A percentile compares a stretch with the other conserved stretches of the same genome.
Conservation (phyloP, 1,140 invertebrate species). For the Apocrypta bakeri region DNA sequence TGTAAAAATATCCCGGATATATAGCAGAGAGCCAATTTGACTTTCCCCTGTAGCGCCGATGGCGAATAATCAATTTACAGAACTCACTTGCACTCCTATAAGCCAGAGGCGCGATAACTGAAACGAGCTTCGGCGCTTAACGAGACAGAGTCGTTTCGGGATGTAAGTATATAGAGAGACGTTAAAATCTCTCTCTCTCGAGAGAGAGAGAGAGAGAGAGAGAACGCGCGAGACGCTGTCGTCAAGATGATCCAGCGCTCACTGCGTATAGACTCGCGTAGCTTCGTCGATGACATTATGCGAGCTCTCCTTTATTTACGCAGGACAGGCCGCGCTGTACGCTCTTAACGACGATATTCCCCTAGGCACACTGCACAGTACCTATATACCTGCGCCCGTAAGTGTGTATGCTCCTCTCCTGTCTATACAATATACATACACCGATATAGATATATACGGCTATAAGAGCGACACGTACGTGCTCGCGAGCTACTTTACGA, state of each 20-base stretch:
- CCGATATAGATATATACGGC: background rate
- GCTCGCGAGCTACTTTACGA: background rate
- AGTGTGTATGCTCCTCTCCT: too few species aligned
- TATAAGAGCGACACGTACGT: too few species aligned
- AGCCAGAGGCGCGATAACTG: conserved; percentile 16
- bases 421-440: too few species aligned
- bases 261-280: too few species aligned
- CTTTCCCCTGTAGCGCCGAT: background rate
- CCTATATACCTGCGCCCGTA: background rate
- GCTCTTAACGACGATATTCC: conserved; percentile 13
- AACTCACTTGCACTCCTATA: background rate
- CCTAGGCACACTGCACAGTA: background rate
- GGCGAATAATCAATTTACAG: conserved; percentile 40
- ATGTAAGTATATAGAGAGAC: conserved; percentile 34
- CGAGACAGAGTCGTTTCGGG: conserved; percentile 41
- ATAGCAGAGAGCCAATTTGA: background rate
- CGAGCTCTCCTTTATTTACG: conserved; percentile 11
- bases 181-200: background rate
- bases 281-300: conserved; percentile 1
- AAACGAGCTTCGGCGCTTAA: conserved; percentile 44
- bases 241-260: background rate
- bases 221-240: background rate
- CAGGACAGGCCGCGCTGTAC: background rate
- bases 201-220: too few species aligned
- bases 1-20: background rate